Evolutionary conservation across 2,113 vertebrate species (phyloP), one percentile per base, ranked within the genome.

Genomic region (Martes martes): DNA sequence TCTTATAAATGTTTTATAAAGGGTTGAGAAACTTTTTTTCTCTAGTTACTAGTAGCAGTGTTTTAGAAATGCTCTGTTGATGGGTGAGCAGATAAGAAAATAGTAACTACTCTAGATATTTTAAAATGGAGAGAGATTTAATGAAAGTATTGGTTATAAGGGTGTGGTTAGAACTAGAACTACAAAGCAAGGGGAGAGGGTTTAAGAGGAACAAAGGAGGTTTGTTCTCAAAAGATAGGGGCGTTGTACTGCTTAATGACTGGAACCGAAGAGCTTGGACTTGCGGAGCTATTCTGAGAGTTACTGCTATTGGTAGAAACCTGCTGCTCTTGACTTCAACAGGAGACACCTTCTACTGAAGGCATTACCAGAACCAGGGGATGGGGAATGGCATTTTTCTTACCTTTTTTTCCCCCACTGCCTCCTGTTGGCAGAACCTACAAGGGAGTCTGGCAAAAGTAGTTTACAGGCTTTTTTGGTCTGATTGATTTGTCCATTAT

Each of bases 401-500:
- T 47, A 21, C 13, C 28, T 47, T 24, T 5, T 1, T 1, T 1
- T 16, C 1, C 1, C 1, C n/a, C 4, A 24, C 52, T 61, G 33
- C 19, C 19, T 89, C 42, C 71, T 59, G 8, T 59, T 61, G 71
- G 36, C 71, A 59, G 8, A 89, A 57, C 57, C 52, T 14, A 61
- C 28, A 89, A 57, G 19, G 57, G 36, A 47, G 55, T 63, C 71
- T 78, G 52, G 21, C 87, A 45, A 33, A 74, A 89, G 31, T 89
- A n/a, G 28, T 76, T 89, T 10, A 39, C 13, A 31, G 26, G 4
- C 28, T 89, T 57, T 74, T 59, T 45, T 78, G 61, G 10, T 47
- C 18, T 31, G 59, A 55, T 82, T 82, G 52, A 65, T 89, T 21
- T 89, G 18, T 59, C 28, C 55, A 45, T 89, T 89, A 76, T 39